Base-by-base conservation (phyloP, 2,888 invertebrate genomes). In the Eudasyphora cyanicolor region DNA sequence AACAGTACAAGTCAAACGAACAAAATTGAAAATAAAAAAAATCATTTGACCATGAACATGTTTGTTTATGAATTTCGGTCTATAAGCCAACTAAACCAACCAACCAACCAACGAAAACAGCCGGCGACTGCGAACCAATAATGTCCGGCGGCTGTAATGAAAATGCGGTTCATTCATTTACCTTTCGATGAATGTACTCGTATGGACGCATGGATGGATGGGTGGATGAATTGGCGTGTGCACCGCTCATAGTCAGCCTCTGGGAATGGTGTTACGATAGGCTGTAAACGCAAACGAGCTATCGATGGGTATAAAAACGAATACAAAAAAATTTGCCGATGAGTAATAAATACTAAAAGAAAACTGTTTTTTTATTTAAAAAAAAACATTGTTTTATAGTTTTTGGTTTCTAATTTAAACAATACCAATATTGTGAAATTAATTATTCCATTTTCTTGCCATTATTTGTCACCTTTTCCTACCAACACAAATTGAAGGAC, bases 31-130 rank as follows among this genome's bases (percentile, higher is more conserved):
- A 29, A 19, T 4, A 51, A 6, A n/a, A 35, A 60, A 35, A 2
- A 32, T 45, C 19, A 29, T 76, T 51, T 79, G 78, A 71, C 75
- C 78, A 64, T 82, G 71, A 79, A 82, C 71, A 70, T 64, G 21
- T 78, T 75, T 82, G 70, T 70, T 74, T 70, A 74, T 71, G 51
- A 54, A 64, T 79, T 79, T 71, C 35, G 67, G 8, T 64, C 19
- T 60, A 67, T 5, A 76, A 24, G 54, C 2, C 14, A n/a, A 38
- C 2, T 14, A 8, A 38, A 38, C 38, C 12, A n/a, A 17, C 8
- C 14, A 45, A 45, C 32, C 29, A 24, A 0, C 51, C 19, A 10
- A 51, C 51, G 6, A n/a, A n/a, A n/a, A n/a, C n/a, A n/a, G n/a
- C n/a, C n/a, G n/a, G n/a, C n/a, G n/a, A n/a, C n/a, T n/a, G n/a